Evolutionary conservation across 2,113 vertebrate genomes (phyloP).

Genomic region (Corvus moneduloides): DNA sequence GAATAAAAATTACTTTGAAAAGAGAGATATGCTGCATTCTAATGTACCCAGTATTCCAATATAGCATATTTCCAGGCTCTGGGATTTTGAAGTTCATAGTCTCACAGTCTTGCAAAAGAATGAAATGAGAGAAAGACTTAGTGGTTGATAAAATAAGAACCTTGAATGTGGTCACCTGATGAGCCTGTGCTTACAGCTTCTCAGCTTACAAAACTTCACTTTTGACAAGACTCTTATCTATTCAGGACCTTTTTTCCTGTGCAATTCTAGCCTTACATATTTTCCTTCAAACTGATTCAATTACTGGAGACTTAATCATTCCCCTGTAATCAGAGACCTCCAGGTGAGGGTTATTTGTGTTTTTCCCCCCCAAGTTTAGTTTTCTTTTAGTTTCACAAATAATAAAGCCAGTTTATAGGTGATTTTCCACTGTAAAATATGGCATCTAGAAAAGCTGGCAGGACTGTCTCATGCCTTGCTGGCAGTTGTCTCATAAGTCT

Average conservation of each 20-base stretch:
- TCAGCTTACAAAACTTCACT: background rate
- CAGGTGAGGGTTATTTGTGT: background rate
- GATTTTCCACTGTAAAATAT: background rate
- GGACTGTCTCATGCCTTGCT: background rate
- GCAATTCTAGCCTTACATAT: background rate
- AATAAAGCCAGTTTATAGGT: background rate
- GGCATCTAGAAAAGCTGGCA: background rate
- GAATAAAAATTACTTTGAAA: background rate
- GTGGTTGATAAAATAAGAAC: background rate
- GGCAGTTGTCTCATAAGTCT: background rate
- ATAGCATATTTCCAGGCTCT: background rate
- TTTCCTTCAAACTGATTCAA: background rate
- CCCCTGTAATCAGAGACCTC: background rate
- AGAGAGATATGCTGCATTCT: background rate
- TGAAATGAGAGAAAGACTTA: background rate
- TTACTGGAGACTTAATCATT: background rate
- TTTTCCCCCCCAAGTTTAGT: fast-evolving
- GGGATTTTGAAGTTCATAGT: background rate
- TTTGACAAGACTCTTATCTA: background rate
- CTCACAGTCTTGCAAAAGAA: background rate
- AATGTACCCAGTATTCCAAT: background rate
- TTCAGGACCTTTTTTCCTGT: background rate
- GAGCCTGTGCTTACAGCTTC: background rate
- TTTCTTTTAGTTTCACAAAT: background rate
- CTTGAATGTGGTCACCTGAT: background rate